phyloP scores from a whole-genome alignment of 1,140 invertebrate genomes.

The Ridgeia piscesae region DNA sequence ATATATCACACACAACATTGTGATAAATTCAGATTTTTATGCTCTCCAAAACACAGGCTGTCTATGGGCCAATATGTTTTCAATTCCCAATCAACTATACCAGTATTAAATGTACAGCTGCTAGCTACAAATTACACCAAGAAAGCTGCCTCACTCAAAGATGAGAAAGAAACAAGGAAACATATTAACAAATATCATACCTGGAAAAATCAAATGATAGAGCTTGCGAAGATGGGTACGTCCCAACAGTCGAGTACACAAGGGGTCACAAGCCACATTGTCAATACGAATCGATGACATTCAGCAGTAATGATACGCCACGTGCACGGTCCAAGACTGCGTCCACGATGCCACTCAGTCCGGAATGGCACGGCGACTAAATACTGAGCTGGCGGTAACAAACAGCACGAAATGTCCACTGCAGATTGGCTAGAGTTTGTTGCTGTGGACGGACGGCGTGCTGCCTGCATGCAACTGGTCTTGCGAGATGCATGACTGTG shows the following conservation, averaged over 20 bases:
- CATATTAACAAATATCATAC: not conserved
- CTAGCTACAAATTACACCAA: not conserved
- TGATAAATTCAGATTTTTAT: too few relatives aligned
- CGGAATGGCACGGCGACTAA: not conserved
- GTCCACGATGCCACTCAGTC: not conserved
- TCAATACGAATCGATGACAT: not conserved
- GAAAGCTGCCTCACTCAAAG: not conserved
- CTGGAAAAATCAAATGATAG: constrained; percentile 1
- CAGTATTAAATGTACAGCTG: not conserved
- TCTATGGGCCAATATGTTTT: too few relatives aligned
- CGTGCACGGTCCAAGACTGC: not conserved
- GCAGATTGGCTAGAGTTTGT: not conserved
- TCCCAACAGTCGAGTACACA: not conserved
- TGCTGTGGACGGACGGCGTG: not conserved
- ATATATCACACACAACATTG: too few relatives aligned
- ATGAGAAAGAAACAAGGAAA: not conserved
- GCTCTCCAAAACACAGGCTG: too few relatives aligned
- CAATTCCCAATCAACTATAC: too few relatives aligned
- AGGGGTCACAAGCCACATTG: not conserved
- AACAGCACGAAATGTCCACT: not conserved
- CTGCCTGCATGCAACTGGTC: not conserved
- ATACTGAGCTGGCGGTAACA: not conserved
- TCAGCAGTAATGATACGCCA: not conserved
- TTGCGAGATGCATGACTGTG: not conserved
- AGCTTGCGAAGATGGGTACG: not conserved